phyloP scores from a whole-genome alignment of 2,888 invertebrate genomes.

The Rhabditoides inermis region DNA sequence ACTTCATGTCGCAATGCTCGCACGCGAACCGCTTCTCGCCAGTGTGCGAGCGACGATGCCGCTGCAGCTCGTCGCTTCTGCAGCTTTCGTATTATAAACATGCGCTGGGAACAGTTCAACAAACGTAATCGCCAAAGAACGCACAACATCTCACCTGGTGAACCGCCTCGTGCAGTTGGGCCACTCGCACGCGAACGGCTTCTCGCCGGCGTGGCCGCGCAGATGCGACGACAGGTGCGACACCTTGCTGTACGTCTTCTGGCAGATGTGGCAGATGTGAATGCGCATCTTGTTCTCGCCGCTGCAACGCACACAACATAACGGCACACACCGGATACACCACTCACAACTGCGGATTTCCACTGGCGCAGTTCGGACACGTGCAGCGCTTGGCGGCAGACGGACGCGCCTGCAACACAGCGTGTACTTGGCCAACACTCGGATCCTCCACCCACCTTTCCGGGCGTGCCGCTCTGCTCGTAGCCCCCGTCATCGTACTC shows the following conservation, averaged over 20 bases:
- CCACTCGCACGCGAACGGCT: conserved; percentile 50
- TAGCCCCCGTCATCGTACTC: no score
- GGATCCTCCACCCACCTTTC: no score
- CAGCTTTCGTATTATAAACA: no score
- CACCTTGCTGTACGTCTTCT: conserved; percentile 47
- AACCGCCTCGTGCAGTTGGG: conserved; percentile 44
- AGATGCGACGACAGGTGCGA: conserved; percentile 6
- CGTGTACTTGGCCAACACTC: no score
- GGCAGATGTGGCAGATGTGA: conserved; percentile 49
- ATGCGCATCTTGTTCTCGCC: conserved; percentile 36
- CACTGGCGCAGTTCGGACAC: conserved; percentile 75
- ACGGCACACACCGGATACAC: not conserved
- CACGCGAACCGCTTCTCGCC: conserved; percentile 50
- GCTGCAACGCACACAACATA: conserved; percentile 12
- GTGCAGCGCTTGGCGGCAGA: no score
- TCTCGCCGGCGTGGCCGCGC: conserved; percentile 43
- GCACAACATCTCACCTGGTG: no score
- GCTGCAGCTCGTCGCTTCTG: conserved; percentile 49
- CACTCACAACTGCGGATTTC: conserved; percentile 23
- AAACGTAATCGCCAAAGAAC: no score
- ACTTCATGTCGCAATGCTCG: conserved; percentile 41
- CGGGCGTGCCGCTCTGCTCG: no score
- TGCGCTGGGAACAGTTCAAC: no score
- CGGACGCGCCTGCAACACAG: no score
- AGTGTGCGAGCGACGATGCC: conserved; percentile 49